Base-by-base conservation (phyloP, 2,888 invertebrate genomes). In the Proisotoma minuta region DNA sequence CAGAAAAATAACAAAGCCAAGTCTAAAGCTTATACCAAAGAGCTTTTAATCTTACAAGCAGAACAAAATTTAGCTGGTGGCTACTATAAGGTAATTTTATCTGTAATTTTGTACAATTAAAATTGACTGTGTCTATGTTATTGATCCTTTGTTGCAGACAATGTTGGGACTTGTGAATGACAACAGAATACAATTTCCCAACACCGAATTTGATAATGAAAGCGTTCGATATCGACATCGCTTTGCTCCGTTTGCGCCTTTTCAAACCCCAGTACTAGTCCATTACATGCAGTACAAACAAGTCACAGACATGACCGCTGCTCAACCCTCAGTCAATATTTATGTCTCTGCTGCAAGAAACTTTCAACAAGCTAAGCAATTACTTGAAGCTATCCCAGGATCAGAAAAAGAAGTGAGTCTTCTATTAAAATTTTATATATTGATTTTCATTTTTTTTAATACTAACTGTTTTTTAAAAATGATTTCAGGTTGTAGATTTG, bases 21-120 rank as follows among this genome's bases (percentile, higher is more conserved):
- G 68, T 79, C 82, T 1, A 82, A 87, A 52, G 88, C 89, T 0
- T 89, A 90, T 75, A 87, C 87, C 27, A 81, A 86, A 65, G 95
- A 97, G 76, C 88, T 91, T 49, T 83, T 89, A n/a, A 83, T 90
- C 78, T 88, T 89, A 74, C 95, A 96, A 78, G 93, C 92, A 1
- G 82, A 93, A 80, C 92, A 95, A 78, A 91, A 91, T 77, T 86
- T 97, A 83, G 93, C 93, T 78, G 96, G 94, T 1, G 97, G 95
- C 4, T 94, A 91, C 78, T 95, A 91, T 76, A 95, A 94, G 84
- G 91, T 88, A 77, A 15, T 34, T 34, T 34, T 48, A 48, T 48
- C 8, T 15, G 12, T 48, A 48, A n/a, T n/a, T n/a, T n/a, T n/a
- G 12, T 10, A 34, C 8, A 34, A 34, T 34, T 5, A 51, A 51